Conservation (phyloP, 2,888 invertebrate species). For the Tetanocera ferruginea region DNA sequence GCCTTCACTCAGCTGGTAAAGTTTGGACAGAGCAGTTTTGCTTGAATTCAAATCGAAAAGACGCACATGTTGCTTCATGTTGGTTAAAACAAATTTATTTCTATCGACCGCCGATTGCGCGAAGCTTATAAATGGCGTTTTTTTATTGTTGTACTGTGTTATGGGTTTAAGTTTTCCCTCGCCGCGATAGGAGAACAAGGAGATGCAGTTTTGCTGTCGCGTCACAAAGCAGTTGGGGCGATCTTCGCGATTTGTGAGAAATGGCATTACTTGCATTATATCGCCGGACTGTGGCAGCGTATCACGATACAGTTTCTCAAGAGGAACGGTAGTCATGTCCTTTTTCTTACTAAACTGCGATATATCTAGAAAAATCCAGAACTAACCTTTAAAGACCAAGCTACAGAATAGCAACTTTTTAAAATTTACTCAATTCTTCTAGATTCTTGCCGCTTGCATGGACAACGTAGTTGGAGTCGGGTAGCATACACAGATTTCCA, state of each 20-base stretch:
- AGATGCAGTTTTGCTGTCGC: constrained; percentile 56
- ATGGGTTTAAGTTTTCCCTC: constrained; percentile 26
- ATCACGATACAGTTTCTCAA: not conserved
- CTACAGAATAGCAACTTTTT: not conserved
- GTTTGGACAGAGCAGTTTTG: constrained; percentile 38
- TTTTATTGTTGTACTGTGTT: constrained; percentile 48
- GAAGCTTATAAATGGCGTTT: constrained; percentile 61
- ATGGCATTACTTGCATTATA: constrained; percentile 60
- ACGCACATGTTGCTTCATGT: constrained; percentile 59
- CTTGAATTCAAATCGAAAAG: constrained; percentile 53
- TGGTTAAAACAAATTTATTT: constrained; percentile 56
- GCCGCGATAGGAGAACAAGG: constrained; percentile 49
- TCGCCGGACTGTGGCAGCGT: constrained; percentile 49
- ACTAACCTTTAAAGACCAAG: not conserved
- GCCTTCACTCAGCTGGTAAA: constrained; percentile 45
- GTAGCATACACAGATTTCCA: constrained; percentile 59
- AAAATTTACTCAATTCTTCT: constrained; percentile 50
- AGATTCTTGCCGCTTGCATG: constrained; percentile 58
- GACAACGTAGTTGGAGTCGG: constrained; percentile 45
- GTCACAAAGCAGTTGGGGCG: constrained; percentile 52
- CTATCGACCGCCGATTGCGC: constrained; percentile 52
- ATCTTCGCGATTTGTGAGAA: constrained; percentile 45
- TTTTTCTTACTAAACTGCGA: constrained; percentile 10
- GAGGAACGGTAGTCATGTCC: not conserved
- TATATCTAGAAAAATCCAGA: not conserved